Evolutionary conservation across 2,113 vertebrate species (phyloP).

Genomic region (Cyrtonyx montezumae): DNA sequence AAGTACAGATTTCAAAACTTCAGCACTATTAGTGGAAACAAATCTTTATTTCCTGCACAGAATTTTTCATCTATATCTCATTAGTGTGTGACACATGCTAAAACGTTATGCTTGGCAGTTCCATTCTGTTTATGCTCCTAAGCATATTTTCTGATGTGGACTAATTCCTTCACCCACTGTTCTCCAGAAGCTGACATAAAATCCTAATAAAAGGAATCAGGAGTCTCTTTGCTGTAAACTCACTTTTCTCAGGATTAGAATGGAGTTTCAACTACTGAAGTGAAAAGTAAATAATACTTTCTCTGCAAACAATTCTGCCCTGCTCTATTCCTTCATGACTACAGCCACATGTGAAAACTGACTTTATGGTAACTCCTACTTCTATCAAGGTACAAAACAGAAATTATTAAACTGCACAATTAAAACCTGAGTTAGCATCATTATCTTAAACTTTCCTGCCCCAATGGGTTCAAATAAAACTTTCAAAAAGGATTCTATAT

Average conservation of each 20-base stretch:
- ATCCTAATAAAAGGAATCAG: background rate
- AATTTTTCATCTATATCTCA: background rate
- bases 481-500: background rate
- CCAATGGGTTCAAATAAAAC: background rate
- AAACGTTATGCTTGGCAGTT: background rate
- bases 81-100: background rate
- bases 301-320: background rate
- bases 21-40: background rate
- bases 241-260: background rate
- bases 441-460: background rate
- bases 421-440: background rate
- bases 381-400: background rate
- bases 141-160: background rate
- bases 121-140: background rate
- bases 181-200: background rate
- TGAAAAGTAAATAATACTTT: background rate
- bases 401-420: background rate
- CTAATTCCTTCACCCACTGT: background rate
- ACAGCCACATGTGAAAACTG: background rate
- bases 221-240: background rate
- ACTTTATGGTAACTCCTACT: background rate
- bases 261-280: background rate
- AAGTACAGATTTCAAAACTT: background rate
- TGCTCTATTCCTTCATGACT: background rate
- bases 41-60: background rate